Evolutionary conservation across 2,888 invertebrate species (phyloP), one percentile per base, ranked within the genome.

Genomic region (Drosophila flavopinicola): DNA sequence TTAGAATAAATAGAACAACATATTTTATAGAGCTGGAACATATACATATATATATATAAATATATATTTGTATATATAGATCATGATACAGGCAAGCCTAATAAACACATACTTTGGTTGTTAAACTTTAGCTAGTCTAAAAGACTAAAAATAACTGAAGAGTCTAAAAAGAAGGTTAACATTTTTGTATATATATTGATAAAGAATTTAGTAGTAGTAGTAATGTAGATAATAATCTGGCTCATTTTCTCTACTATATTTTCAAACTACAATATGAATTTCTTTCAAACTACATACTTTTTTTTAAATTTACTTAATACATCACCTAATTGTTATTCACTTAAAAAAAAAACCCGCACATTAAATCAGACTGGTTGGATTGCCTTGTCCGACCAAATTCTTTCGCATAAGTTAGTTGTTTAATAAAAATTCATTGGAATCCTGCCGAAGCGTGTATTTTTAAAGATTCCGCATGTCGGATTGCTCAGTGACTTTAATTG

Each of bases 381-480:
- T 6, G 9, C 42, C 23, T 9, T 39, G 1, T 53, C 24, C 13
- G 7, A 15, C 1, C 15, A 27, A 24, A 17, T 32, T 15, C 23
- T 25, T 27, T 27, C 13, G 29, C 1, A 6, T 23, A 11, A n/a
- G 6, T 42, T 41, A 17, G 30, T 45, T 39, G n/a, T 15, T 24
- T 0, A 9, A 29, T 27, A 15, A 17, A 27, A 35, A 35, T 15
- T 25, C 10, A 53, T 38, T 9, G 38, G 10, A 20, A 38, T 32
- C 9, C 30, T 64, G n/a, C 45, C 3, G 17, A 44, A 29, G 39
- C 37, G 25, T 29, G 6, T 53, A 10, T 15, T 45, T 32, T 17
- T 5, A 17, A 45, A 32, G 45, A 58, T 25, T 65, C 48, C 20
- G 45, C 56, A 57, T 48, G 15, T 38, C 39, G 39, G 25, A 37